These are phyloP conservation scores for Meloidogyne hapla DNA, from an alignment of 1,140 invertebrate species.

Conservation along the genomic window DNA sequence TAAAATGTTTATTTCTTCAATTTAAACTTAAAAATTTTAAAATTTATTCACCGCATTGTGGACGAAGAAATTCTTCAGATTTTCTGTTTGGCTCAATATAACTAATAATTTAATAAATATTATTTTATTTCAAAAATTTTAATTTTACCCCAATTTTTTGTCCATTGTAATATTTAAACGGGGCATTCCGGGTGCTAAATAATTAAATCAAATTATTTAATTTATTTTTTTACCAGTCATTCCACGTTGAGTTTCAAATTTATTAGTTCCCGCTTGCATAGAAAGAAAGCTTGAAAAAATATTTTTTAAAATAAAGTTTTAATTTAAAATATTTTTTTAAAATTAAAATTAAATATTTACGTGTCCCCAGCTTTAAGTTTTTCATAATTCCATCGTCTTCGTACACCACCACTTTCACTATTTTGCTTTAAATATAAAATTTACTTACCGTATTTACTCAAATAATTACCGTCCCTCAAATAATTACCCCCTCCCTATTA, in stretches of 20 bases:
- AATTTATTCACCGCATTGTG: neutral
- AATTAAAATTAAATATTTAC: neutral
- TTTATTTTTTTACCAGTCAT: constrained; percentile 68
- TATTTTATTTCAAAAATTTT: neutral
- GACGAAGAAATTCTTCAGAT: constrained; percentile 39
- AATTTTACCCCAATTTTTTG: constrained; percentile 55
- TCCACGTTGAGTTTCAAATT: constrained; percentile 79
- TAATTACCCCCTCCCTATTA: too few species aligned
- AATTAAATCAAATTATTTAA: neutral
- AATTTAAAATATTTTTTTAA: too few species aligned
- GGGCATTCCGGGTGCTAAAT: constrained; percentile 51
- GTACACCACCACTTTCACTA: constrained; percentile 31
- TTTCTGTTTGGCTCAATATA: constrained; percentile 60
- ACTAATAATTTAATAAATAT: constrained; percentile 43
- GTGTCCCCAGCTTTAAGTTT: constrained; percentile 78
- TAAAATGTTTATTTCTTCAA: neutral
- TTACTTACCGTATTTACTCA: too few species aligned
- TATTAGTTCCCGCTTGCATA: constrained; percentile 87
- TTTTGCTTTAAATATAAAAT: constrained; percentile 6
- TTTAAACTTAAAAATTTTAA: neutral
- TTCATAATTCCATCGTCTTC: constrained; percentile 76
- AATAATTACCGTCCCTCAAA: too few species aligned
- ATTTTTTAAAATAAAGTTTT: too few species aligned
- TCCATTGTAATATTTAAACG: constrained; percentile 63
- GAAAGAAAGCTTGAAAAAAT: constrained; percentile 73